Evolutionary conservation across 2,888 invertebrate genomes (phyloP), one percentile per base, ranked within the genome.

Genomic region (Ptychoptera albimana): DNA sequence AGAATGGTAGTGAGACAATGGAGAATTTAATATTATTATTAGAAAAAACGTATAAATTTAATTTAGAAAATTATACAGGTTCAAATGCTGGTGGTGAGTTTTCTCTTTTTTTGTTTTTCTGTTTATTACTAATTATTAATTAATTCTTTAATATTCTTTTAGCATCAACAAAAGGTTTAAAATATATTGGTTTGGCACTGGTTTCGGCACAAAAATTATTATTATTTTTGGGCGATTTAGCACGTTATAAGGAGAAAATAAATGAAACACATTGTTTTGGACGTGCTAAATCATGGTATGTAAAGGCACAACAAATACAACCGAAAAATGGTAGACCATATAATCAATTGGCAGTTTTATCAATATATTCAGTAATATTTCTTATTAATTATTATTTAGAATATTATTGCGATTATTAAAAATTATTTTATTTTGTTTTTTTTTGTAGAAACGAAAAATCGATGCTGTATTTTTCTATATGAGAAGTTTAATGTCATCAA

Each of bases 401-500:
- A 12, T 13, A 43, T 44, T 30, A 13, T 48, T n/a, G n/a, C n/a
- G n/a, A n/a, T n/a, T 14, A 39, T 11, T 36, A 34, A 6, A 23
- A 34, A 14, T 35, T 34, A 34, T 8, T 37, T 12, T 31, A 32
- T 31, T 32, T 14, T 40, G 3, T 23, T 23, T 23, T 39, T 31
- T 39, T 40, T 1, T 49, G 41, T 52, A 93, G 91, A 81, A 85
- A 67, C 75, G 89, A 58, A 89, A 87, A 71, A 71, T 94, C 51
- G 94, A 94, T 64, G 92, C 93, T n/a, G 87, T 94, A 7, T 96
- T 93, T 66, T 93, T 86, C 66, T 93, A 92, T 61, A 89, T 92
- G 84, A 75, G 94, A 55, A 92, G 93, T 65, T 70, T 94, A 54
- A 86, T 91, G 76, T 86, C 92, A 46, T 87, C 91, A 37, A 92